Conservation (phyloP, 2,113 vertebrate species). For the Tragelaphus scriptus region DNA sequence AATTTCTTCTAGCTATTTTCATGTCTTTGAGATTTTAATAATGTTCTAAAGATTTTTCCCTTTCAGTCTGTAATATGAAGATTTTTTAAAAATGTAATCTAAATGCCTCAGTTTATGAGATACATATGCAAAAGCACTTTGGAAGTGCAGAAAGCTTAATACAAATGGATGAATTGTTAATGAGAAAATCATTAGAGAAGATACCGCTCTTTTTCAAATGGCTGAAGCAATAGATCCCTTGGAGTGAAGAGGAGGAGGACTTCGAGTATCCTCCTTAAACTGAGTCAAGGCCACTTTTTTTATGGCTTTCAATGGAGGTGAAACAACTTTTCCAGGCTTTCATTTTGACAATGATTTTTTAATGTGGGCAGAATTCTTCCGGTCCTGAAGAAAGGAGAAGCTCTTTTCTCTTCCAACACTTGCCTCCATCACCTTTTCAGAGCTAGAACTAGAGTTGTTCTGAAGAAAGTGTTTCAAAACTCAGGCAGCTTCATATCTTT, state of each 20-base stretch:
- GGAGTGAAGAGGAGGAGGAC: neutral
- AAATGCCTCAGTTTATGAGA: neutral
- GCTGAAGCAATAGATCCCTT: neutral
- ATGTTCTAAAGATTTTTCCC: neutral
- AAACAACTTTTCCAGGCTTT: constrained; percentile 53
- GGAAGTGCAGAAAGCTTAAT: neutral
- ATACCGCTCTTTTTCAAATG: neutral
- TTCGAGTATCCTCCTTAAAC: neutral
- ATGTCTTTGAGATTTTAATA: neutral
- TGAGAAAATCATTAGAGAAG: neutral
- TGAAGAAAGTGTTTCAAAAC: constrained; percentile 51
- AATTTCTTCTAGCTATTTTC: neutral
- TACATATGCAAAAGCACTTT: neutral
- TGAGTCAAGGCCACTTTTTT: neutral
- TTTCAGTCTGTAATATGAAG: neutral
- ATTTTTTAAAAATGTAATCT: neutral
- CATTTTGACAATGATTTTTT: constrained; percentile 64
- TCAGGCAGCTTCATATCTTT: constrained; percentile 31
- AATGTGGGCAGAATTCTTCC: constrained; percentile 61
- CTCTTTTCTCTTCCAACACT: constrained; percentile 46
- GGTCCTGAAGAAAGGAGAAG: constrained; percentile 55
- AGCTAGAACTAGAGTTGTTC: neutral
- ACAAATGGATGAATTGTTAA: neutral
- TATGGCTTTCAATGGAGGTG: constrained; percentile 28
- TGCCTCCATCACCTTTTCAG: constrained; percentile 59